phyloP scores from a whole-genome alignment of 1,140 invertebrate species.

The Papilio aristodemus region DNA sequence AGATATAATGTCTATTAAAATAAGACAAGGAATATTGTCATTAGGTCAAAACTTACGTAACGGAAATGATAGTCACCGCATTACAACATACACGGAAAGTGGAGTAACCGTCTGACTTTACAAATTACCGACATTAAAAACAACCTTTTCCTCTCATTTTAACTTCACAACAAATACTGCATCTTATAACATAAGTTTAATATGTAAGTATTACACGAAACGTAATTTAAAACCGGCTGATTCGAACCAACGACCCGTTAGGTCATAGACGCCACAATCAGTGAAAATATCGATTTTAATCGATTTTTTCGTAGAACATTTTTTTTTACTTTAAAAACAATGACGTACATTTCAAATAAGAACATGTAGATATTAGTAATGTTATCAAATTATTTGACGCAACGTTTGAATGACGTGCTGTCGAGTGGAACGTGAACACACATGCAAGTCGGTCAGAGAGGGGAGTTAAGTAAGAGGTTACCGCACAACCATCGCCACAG shows the following conservation, averaged over 20 bases:
- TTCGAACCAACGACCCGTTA: slow-evolving; percentile 10
- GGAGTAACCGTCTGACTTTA: slow-evolving; percentile 7
- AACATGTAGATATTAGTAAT: slow-evolving; percentile 25
- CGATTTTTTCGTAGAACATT: background rate
- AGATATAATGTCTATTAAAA: background rate
- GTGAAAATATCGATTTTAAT: background rate
- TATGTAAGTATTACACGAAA: background rate
- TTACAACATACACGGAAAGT: slow-evolving; percentile 4
- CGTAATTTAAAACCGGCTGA: slow-evolving; percentile 8
- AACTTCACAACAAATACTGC: background rate
- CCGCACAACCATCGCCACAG: slow-evolving; percentile 49
- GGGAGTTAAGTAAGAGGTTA: slow-evolving; percentile 75
- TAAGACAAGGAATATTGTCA: slow-evolving; percentile 1
- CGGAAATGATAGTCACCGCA: no score
- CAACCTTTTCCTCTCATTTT: slow-evolving; percentile 12
- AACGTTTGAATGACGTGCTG: slow-evolving; percentile 41
- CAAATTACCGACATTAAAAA: slow-evolving; percentile 14
- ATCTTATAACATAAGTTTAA: no score
- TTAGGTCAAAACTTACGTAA: slow-evolving; percentile 16
- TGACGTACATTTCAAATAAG: background rate
- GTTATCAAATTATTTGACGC: slow-evolving; percentile 46
- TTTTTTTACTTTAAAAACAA: background rate
- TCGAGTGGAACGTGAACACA: slow-evolving; percentile 24
- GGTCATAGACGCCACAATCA: background rate
- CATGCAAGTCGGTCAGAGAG: slow-evolving; percentile 50